Percentiles rank a stretch among this genome's conserved stretches.
Conservation (phyloP, 2,113 vertebrate species). For the Apodemus speciosus region DNA sequence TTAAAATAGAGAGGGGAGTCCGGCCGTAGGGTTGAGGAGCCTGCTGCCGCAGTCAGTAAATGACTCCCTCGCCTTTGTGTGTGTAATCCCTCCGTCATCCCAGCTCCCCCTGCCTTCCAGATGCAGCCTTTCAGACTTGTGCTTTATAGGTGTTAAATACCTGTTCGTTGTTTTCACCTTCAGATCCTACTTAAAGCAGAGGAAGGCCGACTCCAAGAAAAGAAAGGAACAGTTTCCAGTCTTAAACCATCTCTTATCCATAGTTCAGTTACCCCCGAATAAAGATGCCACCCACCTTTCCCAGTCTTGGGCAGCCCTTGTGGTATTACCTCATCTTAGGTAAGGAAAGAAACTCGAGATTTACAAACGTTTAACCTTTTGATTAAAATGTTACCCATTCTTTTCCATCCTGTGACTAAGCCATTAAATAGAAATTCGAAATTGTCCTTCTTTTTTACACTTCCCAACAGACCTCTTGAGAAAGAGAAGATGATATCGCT, state of each 20-base stretch:
- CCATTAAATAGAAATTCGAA: not conserved
- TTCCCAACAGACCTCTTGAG: constrained; percentile 88
- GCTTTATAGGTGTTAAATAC: not conserved
- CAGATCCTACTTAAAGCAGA: constrained; percentile 81
- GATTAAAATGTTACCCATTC: not conserved
- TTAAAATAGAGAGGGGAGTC: constrained; percentile 65
- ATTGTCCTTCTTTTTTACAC: not conserved
- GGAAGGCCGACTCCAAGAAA: constrained; percentile 66
- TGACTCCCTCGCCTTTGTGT: not conserved
- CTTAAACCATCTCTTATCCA: constrained; percentile 89
- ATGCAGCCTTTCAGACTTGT: not conserved
- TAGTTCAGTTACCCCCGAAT: constrained; percentile 84
- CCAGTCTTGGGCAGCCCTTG: constrained; percentile 91
- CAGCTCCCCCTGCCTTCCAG: no score
- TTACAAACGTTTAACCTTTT: not conserved
- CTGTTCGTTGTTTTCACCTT: not conserved
- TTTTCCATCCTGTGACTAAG: not conserved
- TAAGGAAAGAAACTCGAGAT: constrained; percentile 74
- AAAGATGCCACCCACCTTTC: constrained; percentile 86
- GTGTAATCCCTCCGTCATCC: fast-evolving
- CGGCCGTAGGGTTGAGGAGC: constrained; percentile 48
- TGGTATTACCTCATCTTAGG: constrained; percentile 96
- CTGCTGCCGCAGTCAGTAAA: not conserved
- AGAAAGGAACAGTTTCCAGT: constrained; percentile 72
- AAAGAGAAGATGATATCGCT: constrained; percentile 82